Base-by-base conservation (phyloP, 2,888 invertebrate species). In the Stenichneumon culpator region DNA sequence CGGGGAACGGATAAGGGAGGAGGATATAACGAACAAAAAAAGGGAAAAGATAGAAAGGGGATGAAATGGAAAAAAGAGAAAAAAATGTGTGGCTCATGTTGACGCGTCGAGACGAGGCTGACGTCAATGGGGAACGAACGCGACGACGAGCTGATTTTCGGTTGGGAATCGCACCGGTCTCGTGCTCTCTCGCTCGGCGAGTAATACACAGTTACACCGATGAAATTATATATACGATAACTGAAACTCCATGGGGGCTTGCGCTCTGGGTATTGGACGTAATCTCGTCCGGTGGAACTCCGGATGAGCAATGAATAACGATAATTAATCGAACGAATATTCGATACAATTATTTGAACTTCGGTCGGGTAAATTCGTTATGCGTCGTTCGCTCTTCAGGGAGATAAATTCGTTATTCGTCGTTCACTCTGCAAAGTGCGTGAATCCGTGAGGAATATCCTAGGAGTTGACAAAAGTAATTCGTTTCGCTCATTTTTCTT, bases 81-180 rank as follows among this genome's bases (percentile, higher is more conserved):
- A 28, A 82, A 75, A 69, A 52, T 36, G 25, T n/a, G 60, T 78
- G 69, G 70, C 70, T 63, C 52, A 54, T 28, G 70, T 70, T 70
- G 70, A 79, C 70, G 57, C 70, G 78, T n/a, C 68, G 69, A 57
- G 63, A 54, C 77, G 67, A 44, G 36, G 39, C 39, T 54, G 39
- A 68, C 67, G 68, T 67, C 77, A 50, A 36, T 2, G 67, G 25
- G 36, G 50, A 50, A 16, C 11, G 25, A 63, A 47, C 5, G 32
- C n/a, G 50, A 70, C 52, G 11, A 52, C 25, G 65, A 14, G 50
- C 14, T n/a, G 54, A 9, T 77, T 77, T 39, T 39, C 36, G 75
- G 14, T 63, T 14, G 28, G 60, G 11, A 60, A 73, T 16, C 22
- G 14, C 57, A 54, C 11, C 19, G 22, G 22, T 54, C 19, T 22